Base-by-base conservation (phyloP, 2,888 invertebrate species). In the Nineta flava region DNA sequence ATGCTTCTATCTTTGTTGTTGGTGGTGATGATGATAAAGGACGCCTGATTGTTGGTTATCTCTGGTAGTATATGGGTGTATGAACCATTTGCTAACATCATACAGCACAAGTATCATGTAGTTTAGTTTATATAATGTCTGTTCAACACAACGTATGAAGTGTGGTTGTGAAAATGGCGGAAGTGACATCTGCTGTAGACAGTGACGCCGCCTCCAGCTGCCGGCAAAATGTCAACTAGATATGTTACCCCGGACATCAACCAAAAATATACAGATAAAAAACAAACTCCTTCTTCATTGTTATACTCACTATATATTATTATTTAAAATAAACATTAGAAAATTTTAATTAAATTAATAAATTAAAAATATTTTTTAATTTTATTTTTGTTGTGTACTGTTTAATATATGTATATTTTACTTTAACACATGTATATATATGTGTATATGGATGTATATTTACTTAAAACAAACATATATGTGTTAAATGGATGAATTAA, bases 141-240 rank as follows among this genome's bases (percentile, higher is more conserved):
- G 26, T 26, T 26, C 26, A 26, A 26, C 26, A 26, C 26, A 26
- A 26, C 26, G 7, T 26, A 26, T 26, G 26, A 26, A 17, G 42
- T 10, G 15, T 13, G 42, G 42, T 10, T 19, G 42, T 15, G 10
- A 42, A 42, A 42, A 42, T 42, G 42, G 42, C 42, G 42, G 13
- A 42, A 42, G 42, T 42, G 42, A 19, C 42, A 42, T 42, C 42
- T 42, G 42, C 42, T 42, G n/a, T 16, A 42, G 15, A 42, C 42
- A 15, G 16, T 15, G 26, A 26, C 26, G 26, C 26, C 26, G 26
- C 26, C 26, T 26, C 26, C 26, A 26, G 26, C 26, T 26, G 15
- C 17, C 42, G 15, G 42, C 10, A 42, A 19, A 16, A 19, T 15
- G 16, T 15, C 42, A 19, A 42, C 42, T 15, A 16, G 17, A 42